phyloP scores from a whole-genome alignment of 2,888 invertebrate species.

The Elegia similella region DNA sequence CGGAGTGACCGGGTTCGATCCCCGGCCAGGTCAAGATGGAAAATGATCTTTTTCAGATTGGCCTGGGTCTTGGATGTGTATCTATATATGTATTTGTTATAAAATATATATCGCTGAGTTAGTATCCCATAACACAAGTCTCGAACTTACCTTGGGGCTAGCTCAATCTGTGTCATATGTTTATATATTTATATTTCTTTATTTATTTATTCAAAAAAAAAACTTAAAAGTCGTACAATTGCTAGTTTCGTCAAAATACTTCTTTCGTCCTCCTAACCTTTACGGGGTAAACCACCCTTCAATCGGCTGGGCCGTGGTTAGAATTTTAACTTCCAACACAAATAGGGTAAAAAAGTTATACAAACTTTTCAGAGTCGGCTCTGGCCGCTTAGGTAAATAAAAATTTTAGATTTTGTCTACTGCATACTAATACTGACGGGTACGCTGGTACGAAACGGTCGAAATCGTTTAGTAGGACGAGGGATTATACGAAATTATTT shows the following conservation, averaged over 20 bases:
- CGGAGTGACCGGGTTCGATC: too few relatives aligned
- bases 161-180: too few relatives aligned
- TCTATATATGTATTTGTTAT: too few relatives aligned
- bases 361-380: not conserved
- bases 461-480: not conserved
- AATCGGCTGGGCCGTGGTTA: slow-evolving; percentile 1
- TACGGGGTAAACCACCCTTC: not conserved
- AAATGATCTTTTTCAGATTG: too few relatives aligned
- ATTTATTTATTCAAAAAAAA: too few relatives aligned
- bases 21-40: too few relatives aligned
- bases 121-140: too few relatives aligned
- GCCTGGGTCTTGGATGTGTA: too few relatives aligned
- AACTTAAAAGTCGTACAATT: not conserved
- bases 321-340: slow-evolving; percentile 9
- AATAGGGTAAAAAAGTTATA: slow-evolving; percentile 7
- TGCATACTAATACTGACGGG: not conserved
- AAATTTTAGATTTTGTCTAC: slow-evolving; percentile 1
- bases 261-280: not conserved
- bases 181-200: too few relatives aligned
- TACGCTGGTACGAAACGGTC: not conserved
- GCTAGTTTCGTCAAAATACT: not conserved
- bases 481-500: not conserved
- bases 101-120: too few relatives aligned
- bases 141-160: too few relatives aligned
- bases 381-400: not conserved